These are phyloP conservation scores for Hofmannophila pseudospretella DNA, from an alignment of 2,888 invertebrate species.

Conservation along the genomic window DNA sequence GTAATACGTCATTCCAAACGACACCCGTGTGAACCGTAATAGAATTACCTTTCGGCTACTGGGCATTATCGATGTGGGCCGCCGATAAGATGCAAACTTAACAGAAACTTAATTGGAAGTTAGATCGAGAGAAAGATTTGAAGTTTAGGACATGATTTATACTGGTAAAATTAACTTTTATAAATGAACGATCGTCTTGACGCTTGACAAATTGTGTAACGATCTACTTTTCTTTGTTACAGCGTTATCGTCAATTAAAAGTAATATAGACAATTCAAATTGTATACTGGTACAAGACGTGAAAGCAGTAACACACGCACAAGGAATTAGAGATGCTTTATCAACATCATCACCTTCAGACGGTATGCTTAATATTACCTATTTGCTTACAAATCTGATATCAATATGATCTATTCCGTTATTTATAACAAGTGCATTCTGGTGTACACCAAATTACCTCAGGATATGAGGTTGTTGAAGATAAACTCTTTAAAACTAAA, in stretches of 20 bases:
- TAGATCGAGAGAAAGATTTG: constrained; percentile 44
- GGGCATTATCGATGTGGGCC: constrained; percentile 49
- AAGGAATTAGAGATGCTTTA: constrained; percentile 86
- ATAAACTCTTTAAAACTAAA: no score
- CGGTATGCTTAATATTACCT: constrained; percentile 43
- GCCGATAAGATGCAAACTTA: constrained; percentile 51
- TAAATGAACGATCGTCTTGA: constrained; percentile 3
- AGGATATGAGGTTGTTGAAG: no score
- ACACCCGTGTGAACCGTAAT: constrained; percentile 50
- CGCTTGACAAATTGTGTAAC: not conserved
- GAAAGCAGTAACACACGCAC: constrained; percentile 92
- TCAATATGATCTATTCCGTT: no score
- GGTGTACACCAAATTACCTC: no score
- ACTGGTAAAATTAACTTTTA: constrained; percentile 17
- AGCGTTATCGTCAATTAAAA: constrained; percentile 94
- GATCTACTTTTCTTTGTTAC: constrained; percentile 59
- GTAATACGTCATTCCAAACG: constrained; percentile 39
- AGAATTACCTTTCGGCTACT: constrained; percentile 57
- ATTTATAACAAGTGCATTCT: no score
- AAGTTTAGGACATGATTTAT: constrained; percentile 31
- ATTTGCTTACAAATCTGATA: no score
- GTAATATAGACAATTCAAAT: constrained; percentile 91
- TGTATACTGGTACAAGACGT: constrained; percentile 94
- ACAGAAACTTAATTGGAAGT: constrained; percentile 57
- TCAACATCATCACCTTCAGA: constrained; percentile 72